Evolutionary conservation across 2,113 vertebrate species (phyloP), one percentile per base, ranked within the genome.

Genomic region (Podilymbus podiceps): DNA sequence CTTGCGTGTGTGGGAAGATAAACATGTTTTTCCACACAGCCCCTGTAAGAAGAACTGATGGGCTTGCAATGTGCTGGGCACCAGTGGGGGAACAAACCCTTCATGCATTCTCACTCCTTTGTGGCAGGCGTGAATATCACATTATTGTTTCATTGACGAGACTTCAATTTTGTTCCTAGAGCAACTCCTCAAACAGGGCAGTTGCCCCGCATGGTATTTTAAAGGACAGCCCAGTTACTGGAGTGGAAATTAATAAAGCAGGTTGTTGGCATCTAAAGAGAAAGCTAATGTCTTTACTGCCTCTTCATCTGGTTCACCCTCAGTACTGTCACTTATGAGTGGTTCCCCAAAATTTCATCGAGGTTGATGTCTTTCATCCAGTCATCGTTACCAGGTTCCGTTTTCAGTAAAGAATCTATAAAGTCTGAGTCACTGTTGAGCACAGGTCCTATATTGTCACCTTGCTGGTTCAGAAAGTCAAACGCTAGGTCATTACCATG

Each of bases 301-400:
- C 40, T 90, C 71, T 95, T 80, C 74, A 53, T 64, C 28, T 94
- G 52, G 33, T 28, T 59, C 35, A 67, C 68, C 59, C 78, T 55
- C 84, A 49, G 49, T 80, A 78, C 64, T 91, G 72, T 85, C 73
- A 79, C 83, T 99, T 98, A 99, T 0, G 98, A 98, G 90, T 99
- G 99, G 93, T 98, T 98, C 25, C 99, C 99, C 93, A 99, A 98
- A 97, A 99, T 99, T 97, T 99, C 99, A 90, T 99, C 99, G 1
- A 99, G 98, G 96, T 99, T 99, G 91, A 99, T 99, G 94, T 99
- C 99, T 98, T 99, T 99, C 99, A 99, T 99, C 99, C 99, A 99
- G 98, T 99, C 99, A 76, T 99, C 99, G 0, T 99, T 99, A 79
- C 99, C 99, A 77, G 99, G 99, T 89, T 99, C 99, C 1, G 99